phyloP scores from a whole-genome alignment of 2,113 vertebrate species.

The Campylomormyrus tamandua region DNA sequence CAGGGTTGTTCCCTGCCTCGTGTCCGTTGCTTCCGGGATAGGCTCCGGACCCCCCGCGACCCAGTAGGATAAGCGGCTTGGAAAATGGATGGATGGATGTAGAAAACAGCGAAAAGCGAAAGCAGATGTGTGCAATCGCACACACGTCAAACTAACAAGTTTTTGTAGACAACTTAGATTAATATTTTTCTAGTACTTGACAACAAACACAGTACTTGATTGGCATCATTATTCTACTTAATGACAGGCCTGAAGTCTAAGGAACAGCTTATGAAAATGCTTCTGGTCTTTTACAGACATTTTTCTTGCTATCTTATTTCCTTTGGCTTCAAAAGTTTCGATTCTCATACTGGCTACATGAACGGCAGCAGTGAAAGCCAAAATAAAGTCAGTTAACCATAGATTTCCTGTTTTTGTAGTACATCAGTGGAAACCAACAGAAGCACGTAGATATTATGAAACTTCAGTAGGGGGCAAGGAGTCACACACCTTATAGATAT shows the following conservation, averaged over 20 bases:
- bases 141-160: not conserved
- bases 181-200: not conserved
- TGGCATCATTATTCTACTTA: not conserved
- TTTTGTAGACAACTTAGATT: not conserved
- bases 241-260: not conserved
- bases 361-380: not conserved
- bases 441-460: not conserved
- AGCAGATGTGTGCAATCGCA: not conserved
- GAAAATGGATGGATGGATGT: not conserved
- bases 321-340: not conserved
- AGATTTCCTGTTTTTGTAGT: conserved; percentile 18
- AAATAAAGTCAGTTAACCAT: conserved; percentile 5
- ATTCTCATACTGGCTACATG: not conserved
- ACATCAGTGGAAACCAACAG: not conserved
- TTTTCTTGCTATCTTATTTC: not conserved
- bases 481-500: not conserved
- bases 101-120: not conserved
- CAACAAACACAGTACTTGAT: not conserved
- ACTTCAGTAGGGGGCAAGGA: not conserved
- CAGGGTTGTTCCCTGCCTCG: no score
- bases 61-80: no score
- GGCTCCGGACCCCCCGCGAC: no score
- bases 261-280: not conserved
- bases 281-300: not conserved
- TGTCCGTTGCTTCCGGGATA: no score